Evolutionary conservation across 2,113 vertebrate genomes (phyloP).

Genomic region (Eidolon helvum): DNA sequence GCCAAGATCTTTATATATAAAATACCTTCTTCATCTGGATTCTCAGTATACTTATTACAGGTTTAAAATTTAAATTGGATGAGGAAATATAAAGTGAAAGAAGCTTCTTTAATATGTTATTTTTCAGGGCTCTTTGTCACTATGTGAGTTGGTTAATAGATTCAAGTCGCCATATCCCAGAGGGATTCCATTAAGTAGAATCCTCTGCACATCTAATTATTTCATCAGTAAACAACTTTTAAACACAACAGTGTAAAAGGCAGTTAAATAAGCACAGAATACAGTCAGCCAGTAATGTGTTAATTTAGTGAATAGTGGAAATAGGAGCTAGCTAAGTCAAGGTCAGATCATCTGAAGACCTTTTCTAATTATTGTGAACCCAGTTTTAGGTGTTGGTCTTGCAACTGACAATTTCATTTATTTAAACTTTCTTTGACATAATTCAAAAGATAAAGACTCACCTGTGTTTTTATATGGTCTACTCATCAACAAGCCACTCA

Average conservation of each 20-base stretch:
- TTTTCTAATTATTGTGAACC: neutral
- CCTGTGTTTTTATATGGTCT: neutral
- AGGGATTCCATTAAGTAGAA: neutral
- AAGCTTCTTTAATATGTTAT: neutral
- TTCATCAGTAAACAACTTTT: conserved; percentile 37
- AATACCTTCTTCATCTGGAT: neutral
- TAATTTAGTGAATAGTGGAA: neutral
- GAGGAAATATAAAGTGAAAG: conserved; percentile 15
- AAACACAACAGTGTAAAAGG: neutral
- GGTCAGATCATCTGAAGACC: neutral
- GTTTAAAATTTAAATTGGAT: conserved; percentile 16
- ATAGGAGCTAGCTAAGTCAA: neutral
- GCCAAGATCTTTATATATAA: neutral
- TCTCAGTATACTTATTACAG: neutral
- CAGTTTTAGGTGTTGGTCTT: neutral
- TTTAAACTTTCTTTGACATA: neutral
- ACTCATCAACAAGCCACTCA: neutral
- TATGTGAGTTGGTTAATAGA: neutral
- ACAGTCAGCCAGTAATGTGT: neutral
- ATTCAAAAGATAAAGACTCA: neutral
- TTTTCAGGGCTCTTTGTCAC: neutral
- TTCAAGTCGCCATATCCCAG: neutral
- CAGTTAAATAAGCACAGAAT: neutral
- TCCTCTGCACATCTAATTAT: conserved; percentile 10
- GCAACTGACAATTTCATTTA: neutral